These are phyloP conservation scores for Allenopithecus nigroviridis DNA, from an alignment of 2,797 vertebrate genomes.

Conservation along the genomic window DNA sequence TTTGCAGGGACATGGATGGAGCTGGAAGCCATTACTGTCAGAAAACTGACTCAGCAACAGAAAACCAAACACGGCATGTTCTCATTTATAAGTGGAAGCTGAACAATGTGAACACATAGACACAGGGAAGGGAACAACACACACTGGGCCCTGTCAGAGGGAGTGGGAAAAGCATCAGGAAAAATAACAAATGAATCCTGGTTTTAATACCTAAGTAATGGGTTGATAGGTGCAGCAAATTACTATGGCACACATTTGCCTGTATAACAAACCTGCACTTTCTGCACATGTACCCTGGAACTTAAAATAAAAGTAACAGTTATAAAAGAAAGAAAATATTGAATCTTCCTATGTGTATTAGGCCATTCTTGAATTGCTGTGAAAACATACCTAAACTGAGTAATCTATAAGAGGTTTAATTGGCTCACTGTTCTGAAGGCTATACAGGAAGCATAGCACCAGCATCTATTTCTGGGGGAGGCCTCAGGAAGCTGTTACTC, in stretches of 20 bases:
- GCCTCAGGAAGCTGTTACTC: too few relatives aligned
- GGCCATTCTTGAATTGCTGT: background rate
- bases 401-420: background rate
- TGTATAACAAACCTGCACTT: background rate
- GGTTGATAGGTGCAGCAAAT: background rate
- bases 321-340: background rate
- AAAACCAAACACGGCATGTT: background rate
- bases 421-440: background rate
- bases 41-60: background rate
- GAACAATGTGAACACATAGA: background rate
- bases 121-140: background rate
- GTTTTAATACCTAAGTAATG: background rate
- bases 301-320: background rate
- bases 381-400: background rate
- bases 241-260: background rate
- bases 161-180: background rate
- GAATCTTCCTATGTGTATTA: background rate
- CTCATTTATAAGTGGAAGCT: background rate
- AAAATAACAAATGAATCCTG: background rate
- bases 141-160: background rate
- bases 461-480: too few relatives aligned
- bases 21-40: background rate
- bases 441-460: too few relatives aligned
- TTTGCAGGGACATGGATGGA: background rate
- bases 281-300: background rate